phyloP scores from a whole-genome alignment of 2,888 invertebrate genomes.

The Troglohyphantes excavatus region DNA sequence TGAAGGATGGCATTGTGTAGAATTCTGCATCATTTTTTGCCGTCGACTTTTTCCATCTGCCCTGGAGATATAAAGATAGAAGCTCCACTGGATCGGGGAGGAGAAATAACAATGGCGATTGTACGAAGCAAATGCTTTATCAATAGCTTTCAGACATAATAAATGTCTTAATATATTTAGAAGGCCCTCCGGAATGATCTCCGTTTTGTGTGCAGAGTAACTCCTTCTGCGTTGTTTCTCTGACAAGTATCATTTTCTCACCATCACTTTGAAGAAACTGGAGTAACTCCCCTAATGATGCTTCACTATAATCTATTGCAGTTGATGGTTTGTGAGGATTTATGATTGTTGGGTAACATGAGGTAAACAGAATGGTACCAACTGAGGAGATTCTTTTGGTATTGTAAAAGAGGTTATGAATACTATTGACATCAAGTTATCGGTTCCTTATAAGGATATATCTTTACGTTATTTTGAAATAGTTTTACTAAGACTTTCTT shows the following conservation, averaged over 20 bases:
- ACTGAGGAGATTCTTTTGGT: too few species aligned
- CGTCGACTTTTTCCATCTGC: slow-evolving; percentile 3
- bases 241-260: slow-evolving; percentile 44
- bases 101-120: slow-evolving; percentile 15
- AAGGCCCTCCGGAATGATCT: background rate
- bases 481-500: too few species aligned
- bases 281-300: slow-evolving; percentile 30
- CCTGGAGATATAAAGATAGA: slow-evolving; percentile 36
- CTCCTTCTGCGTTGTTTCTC: slow-evolving; percentile 1
- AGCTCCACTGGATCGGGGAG: background rate
- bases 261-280: slow-evolving; percentile 26
- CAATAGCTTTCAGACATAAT: slow-evolving; percentile 50
- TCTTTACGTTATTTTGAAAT: too few species aligned
- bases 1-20: slow-evolving; percentile 49
- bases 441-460: too few species aligned
- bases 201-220: slow-evolving; percentile 1
- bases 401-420: too few species aligned
- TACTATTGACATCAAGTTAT: too few species aligned
- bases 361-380: background rate
- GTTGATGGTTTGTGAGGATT: slow-evolving; percentile 21
- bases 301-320: slow-evolving; percentile 5
- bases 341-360: slow-evolving; percentile 7
- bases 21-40: background rate
- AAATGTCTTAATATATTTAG: slow-evolving; percentile 48
- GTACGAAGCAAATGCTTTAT: slow-evolving; percentile 31